phyloP scores from a whole-genome alignment of 1,140 invertebrate genomes.

The Platorchestia sp. region DNA sequence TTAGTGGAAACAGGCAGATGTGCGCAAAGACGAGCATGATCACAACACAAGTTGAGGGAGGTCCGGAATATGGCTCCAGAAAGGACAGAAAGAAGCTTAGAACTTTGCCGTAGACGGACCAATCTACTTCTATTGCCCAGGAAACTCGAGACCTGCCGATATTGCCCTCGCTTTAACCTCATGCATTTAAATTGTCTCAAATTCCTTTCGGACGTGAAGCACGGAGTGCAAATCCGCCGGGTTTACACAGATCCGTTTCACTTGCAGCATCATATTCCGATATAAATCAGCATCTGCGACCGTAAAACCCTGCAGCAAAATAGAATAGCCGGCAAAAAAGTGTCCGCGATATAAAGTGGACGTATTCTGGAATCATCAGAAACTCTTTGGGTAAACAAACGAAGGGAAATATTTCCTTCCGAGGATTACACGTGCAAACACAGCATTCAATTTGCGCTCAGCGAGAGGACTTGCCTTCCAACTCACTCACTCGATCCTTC shows the following conservation, averaged over 20 bases:
- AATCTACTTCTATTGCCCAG: slow-evolving; percentile 32
- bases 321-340: background rate
- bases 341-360: background rate
- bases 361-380: background rate
- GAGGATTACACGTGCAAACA: background rate
- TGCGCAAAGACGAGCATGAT: background rate
- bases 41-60: background rate
- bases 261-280: slow-evolving; percentile 9
- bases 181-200: slow-evolving; percentile 50
- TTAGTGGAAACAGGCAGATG: background rate
- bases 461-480: background rate
- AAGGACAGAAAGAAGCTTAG: background rate
- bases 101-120: background rate
- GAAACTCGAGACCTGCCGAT: slow-evolving; percentile 28
- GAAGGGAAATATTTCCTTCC: background rate
- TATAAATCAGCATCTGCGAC: background rate
- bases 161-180: slow-evolving; percentile 53
- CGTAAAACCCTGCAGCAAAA: background rate
- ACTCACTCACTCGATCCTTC: background rate
- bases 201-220: slow-evolving; percentile 7
- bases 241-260: slow-evolving; percentile 26
- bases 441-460: background rate
- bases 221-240: background rate
- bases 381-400: background rate
- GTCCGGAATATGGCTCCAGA: background rate